These are phyloP conservation scores for Podarcis cretensis DNA, from an alignment of 2,113 vertebrate genomes.

Conservation along the genomic window DNA sequence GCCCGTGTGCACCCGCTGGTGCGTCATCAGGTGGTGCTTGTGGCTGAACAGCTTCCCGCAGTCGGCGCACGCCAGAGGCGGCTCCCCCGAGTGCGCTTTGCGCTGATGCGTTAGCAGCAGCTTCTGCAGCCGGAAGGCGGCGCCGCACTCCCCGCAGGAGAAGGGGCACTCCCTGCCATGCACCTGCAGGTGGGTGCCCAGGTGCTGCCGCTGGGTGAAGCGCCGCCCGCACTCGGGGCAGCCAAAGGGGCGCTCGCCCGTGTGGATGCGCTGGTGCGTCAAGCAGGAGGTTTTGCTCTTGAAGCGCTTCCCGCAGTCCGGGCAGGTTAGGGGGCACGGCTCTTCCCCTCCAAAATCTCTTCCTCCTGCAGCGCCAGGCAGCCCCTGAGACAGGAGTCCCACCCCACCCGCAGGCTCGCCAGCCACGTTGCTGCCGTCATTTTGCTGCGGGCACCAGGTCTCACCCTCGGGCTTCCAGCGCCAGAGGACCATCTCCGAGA, in stretches of 20 bases:
- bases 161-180: slow-evolving; percentile 30
- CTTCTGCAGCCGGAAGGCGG: slow-evolving; percentile 51
- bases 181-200: slow-evolving; percentile 18
- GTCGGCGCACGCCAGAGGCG: slow-evolving; percentile 61
- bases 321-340: not conserved
- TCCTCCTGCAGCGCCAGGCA: not conserved
- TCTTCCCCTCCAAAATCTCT: not conserved
- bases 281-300: slow-evolving; percentile 36
- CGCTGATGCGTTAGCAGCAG: slow-evolving; percentile 48
- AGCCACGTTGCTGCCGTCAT: not conserved
- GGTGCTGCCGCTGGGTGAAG: slow-evolving; percentile 14
- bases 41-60: slow-evolving; percentile 60
- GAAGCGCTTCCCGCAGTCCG: slow-evolving; percentile 1
- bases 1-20: not conserved
- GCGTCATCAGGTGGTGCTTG: slow-evolving; percentile 36
- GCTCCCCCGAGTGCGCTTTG: slow-evolving; percentile 41
- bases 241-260: slow-evolving; percentile 12
- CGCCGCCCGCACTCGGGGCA: slow-evolving; percentile 22
- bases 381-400: not conserved
- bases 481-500: not conserved
- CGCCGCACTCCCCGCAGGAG: not conserved
- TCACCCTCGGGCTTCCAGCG: not conserved
- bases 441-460: fast-evolving
- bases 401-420: too few species aligned
- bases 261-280: slow-evolving; percentile 53